A percentile compares a stretch with the other conserved stretches of the same genome.
Conservation (phyloP, 2,113 vertebrate genomes). For the Entosphenus tridentatus region DNA sequence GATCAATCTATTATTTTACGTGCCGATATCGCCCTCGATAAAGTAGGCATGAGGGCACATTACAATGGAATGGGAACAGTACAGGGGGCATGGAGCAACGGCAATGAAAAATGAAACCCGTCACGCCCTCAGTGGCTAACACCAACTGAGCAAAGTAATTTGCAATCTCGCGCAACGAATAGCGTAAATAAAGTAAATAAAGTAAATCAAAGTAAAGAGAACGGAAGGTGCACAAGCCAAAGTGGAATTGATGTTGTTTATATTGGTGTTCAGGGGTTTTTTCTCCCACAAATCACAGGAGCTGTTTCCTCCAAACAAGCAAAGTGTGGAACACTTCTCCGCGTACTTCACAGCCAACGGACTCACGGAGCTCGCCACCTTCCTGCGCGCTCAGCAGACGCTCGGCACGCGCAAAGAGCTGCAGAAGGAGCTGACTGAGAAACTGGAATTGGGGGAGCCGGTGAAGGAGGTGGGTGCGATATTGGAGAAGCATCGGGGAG, state of each 20-base stretch:
- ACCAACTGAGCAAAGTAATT: no score
- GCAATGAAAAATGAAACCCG: no score
- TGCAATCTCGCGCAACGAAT: no score
- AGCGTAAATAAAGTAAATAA: no score
- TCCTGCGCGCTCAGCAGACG: conserved; percentile 49
- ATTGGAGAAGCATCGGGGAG: neutral
- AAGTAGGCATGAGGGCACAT: no score
- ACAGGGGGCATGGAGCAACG: no score
- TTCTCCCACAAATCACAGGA: conserved; percentile 27
- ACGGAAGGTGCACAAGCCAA: no score
- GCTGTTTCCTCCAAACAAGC: conserved; percentile 58
- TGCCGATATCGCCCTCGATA: no score
- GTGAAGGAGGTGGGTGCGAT: conserved; percentile 48
- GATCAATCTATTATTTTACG: no score
- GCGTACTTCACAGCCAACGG: conserved; percentile 63
- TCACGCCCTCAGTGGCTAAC: no score
- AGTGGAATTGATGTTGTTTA: neutral
- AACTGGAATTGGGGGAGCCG: conserved; percentile 54
- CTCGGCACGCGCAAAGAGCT: conserved; percentile 68
- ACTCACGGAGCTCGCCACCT: conserved; percentile 63
- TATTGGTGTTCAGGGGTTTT: conserved; percentile 8
- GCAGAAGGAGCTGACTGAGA: conserved; percentile 63
- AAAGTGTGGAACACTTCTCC: conserved; percentile 68
- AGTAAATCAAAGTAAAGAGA: no score
- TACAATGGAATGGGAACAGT: no score